phyloP scores from a whole-genome alignment of 2,888 invertebrate species.

The Torymus auratus region DNA sequence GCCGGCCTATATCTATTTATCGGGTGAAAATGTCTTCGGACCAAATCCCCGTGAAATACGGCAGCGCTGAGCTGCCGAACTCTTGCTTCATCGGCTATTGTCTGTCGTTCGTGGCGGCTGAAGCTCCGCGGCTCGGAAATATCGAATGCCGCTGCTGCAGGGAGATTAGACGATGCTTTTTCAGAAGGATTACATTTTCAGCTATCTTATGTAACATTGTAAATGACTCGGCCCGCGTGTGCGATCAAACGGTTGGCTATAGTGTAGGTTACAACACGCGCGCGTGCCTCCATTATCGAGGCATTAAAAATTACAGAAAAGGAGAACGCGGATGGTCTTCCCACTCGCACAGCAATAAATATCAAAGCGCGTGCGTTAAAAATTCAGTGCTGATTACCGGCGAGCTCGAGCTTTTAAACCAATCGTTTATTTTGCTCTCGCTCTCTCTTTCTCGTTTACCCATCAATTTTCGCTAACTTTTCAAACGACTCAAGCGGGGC shows the following conservation, averaged over 20 bases:
- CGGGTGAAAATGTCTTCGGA: slow-evolving; percentile 76
- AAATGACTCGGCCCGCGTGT: no score
- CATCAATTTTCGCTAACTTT: slow-evolving; percentile 66
- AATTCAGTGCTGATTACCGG: slow-evolving; percentile 46
- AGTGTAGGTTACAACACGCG: slow-evolving; percentile 4
- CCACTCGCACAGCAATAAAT: slow-evolving; percentile 14
- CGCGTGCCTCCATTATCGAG: neutral
- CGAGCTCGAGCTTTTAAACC: slow-evolving; percentile 39
- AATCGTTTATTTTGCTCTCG: slow-evolving; percentile 51
- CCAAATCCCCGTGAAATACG: slow-evolving; percentile 76
- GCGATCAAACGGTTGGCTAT: slow-evolving; percentile 34
- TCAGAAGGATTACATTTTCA: no score
- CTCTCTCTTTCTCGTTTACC: slow-evolving; percentile 51
- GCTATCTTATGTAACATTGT: no score
- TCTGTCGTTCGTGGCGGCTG: slow-evolving; percentile 12
- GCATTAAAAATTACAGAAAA: slow-evolving; percentile 21
- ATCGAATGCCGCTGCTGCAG: slow-evolving; percentile 32
- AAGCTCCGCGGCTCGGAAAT: slow-evolving; percentile 23
- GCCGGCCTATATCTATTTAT: slow-evolving; percentile 75
- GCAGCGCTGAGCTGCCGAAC: neutral
- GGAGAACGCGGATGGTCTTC: neutral
- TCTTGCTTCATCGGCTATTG: slow-evolving; percentile 47
- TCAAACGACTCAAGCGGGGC: slow-evolving; percentile 47
- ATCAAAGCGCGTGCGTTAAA: slow-evolving; percentile 33
- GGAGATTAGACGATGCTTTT: neutral